Conservation (phyloP, 2,888 invertebrate genomes). For the Antheraea yamamai region DNA sequence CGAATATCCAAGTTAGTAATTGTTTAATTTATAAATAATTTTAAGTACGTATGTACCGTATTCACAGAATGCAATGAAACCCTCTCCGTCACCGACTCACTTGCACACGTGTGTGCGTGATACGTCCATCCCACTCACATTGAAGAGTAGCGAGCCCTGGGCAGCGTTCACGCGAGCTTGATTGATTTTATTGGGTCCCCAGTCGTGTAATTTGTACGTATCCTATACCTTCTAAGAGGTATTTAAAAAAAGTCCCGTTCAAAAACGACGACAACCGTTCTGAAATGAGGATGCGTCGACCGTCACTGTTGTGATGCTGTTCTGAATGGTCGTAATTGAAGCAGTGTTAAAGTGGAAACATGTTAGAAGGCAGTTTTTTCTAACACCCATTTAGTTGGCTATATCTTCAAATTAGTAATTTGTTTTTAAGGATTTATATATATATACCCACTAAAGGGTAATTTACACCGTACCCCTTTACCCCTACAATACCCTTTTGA, state of each 20-base stretch:
- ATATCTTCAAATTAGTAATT: no score
- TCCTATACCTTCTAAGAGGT: not conserved
- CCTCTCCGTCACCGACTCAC: slow-evolving; percentile 26
- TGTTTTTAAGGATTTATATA: no score
- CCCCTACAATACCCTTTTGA: no score
- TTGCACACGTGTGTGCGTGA: slow-evolving; percentile 31
- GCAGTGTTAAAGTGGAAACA: no score
- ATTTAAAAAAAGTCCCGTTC: not conserved
- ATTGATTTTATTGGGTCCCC: slow-evolving; percentile 55
- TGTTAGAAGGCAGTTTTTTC: no score
- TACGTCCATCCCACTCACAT: slow-evolving; percentile 27
- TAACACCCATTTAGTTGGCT: no score
- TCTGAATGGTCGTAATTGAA: not conserved
- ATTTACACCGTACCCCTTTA: no score
- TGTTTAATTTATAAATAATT: not conserved
- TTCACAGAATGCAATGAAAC: not conserved
- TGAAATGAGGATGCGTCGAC: not conserved
- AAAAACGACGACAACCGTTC: not conserved
- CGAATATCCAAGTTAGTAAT: not conserved
- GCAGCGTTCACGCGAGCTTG: slow-evolving; percentile 42
- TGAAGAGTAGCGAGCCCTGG: slow-evolving; percentile 35
- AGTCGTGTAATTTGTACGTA: not conserved
- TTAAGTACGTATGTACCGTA: not conserved
- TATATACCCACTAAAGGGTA: no score
- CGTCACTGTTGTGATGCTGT: not conserved